Evolutionary conservation across 2,888 invertebrate species (phyloP), one percentile per base, ranked within the genome.

Genomic region (Pharmacophagus antenor): DNA sequence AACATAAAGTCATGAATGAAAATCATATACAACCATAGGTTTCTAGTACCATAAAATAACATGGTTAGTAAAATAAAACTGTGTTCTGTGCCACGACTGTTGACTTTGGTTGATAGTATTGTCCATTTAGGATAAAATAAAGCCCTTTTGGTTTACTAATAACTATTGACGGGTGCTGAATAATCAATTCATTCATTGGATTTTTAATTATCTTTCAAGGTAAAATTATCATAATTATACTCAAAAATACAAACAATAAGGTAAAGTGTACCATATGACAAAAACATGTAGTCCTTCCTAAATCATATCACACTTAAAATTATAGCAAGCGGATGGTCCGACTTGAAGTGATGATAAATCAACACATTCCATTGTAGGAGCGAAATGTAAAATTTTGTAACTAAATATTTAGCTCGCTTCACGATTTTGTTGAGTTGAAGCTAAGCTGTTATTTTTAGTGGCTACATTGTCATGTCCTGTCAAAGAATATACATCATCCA

Each of bases 301-400:
- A 54, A 54, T 54, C 46, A 46, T 54, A 31, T 46, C 46, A 31
- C 31, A 25, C 20, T 27, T 27, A 46, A 54, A 54, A 46, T 46
- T 46, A 54, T 54, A 4, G 17, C 42, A 44, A 7, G 20, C 54
- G 20, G 27, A 44, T 46, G 54, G 44, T 46, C 46, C 46, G 46
- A 25, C 54, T 27, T 46, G 25, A 54, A 54, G 54, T 54, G 46
- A 17, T 20, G 46, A 54, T 54, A 54, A 54, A 54, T 54, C 54
- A 54, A 54, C 54, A 54, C 27, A 31, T 54, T 54, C 54, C 21
- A 27, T 54, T 46, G 27, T 54, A 27, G 8, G 21, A 54, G 10
- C 17, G 53, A 46, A 27, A 21, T 27, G 21, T 27, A 18, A 54
- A 46, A 46, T 46, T 25, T 23, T 44, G n/a, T 46, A n/a, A 46